Evolutionary conservation across 2,797 vertebrate species (phyloP), one percentile per base, ranked within the genome.

Genomic region (Xiphorhynchus erythropygius): DNA sequence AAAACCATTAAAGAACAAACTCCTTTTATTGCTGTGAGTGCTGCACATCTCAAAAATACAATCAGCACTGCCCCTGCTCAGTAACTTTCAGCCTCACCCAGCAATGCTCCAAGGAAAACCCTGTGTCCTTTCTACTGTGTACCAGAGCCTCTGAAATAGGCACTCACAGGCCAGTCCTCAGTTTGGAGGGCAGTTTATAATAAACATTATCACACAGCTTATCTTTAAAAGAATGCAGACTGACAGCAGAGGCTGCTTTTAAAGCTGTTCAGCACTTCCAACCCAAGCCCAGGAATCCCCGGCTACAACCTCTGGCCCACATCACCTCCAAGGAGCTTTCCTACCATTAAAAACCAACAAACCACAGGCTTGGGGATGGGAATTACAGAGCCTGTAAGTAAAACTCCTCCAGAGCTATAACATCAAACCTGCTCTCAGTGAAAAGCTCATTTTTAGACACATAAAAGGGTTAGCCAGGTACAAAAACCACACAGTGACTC

Each of bases 311-410:
- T 11, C 4, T 1, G 12, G 47, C 56, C 44, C 41, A 15, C 5
- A 7, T 19, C 49, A 84, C 23, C 42, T 10, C 28, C 42, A 32
- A 16, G 28, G 73, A 83, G 39, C 49, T 55, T 33, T 41, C 18
- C 41, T 5, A 42, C 68, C n/a, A 15, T 32, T 14, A 35, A 83
- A 64, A 64, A 62, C 55, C 52, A 69, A 47, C 59, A 84, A 83
- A 80, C 8, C 27, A 12, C 0, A 15, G 52, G 42, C 2, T n/a
- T n/a, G n/a, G 50, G 55, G n/a, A 53, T 12, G 1, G 8, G 27
- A 83, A 89, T 9, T 47, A 73, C n/a, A 75, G 57, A 68, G 30
- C 16, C 32, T 41, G 2, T 2, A 23, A 82, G 35, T 18, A 76
- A 70, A 94, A 59, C 22, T 30, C 5, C 63, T 67, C 52, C 63